Evolutionary conservation across 2,113 vertebrate genomes (phyloP).

Genomic region (Alces alces): DNA sequence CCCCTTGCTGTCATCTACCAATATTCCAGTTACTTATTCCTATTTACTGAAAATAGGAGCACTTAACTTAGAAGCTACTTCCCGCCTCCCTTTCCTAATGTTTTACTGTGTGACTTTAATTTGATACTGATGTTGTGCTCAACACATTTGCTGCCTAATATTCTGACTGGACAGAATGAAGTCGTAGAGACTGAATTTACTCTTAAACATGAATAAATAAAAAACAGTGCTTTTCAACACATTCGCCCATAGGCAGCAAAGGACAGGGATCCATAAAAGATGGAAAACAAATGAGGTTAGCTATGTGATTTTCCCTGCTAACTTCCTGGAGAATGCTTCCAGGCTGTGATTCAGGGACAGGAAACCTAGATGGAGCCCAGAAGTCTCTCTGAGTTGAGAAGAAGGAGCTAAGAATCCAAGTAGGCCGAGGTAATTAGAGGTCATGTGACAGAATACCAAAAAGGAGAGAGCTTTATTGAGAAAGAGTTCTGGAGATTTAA

Average conservation of each 20-base stretch:
- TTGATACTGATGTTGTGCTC: not conserved
- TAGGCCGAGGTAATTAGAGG: not conserved
- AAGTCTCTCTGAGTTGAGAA: not conserved
- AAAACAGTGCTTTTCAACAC: not conserved
- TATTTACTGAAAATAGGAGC: not conserved
- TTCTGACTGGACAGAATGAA: not conserved
- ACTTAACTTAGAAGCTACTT: not conserved
- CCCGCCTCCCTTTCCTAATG: not conserved
- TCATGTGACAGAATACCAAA: not conserved
- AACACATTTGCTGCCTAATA: not conserved
- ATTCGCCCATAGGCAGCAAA: not conserved
- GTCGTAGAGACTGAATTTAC: not conserved
- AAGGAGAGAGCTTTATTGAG: not conserved
- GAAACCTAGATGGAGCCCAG: not conserved
- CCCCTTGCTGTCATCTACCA: not conserved
- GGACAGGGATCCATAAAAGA: not conserved
- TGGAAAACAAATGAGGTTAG: not conserved
- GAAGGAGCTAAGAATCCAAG: not conserved
- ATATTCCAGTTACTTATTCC: not conserved
- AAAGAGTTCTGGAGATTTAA: not conserved
- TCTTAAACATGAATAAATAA: not conserved
- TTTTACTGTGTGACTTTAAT: not conserved
- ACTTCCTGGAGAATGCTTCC: not conserved
- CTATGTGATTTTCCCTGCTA: not conserved
- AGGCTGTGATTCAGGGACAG: not conserved